Evolutionary conservation across 1,140 invertebrate species (phyloP), one percentile per base, ranked within the genome.

Genomic region (Aphaenogaster floridana): DNA sequence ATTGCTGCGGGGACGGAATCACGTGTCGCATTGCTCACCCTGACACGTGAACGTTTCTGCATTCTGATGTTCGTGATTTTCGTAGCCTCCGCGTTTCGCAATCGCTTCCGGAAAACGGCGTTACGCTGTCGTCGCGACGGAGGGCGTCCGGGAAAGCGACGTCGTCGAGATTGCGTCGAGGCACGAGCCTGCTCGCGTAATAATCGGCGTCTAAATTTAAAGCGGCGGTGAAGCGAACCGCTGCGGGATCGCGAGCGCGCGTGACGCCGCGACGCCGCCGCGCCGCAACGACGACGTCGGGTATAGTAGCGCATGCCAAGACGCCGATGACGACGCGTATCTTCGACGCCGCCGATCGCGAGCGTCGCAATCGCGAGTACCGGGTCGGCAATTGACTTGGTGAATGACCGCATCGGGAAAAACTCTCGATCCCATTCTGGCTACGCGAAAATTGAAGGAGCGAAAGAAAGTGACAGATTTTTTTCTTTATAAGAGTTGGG

Each of bases 181-280:
- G 54, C 54, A 83, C 78, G 64, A 50, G 89, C 21, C 84, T 72
- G 90, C 78, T 91, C 90, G 90, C 90, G 90, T 91, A 91, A 91
- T 80, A 85, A 87, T 39, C 79, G 61, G 74, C 71, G 68, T 89
- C 89, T 91, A 91, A 91, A 91, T 89, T 91, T 91, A 91, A 91
- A 81, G 28, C 78, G 63, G 36, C 72, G 45, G 2, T 66, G 68
- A 45, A 3, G 66, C 66, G 36, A 66, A 11, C 4, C 64, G 39
- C 39, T 68, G 42, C 39, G 42, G 66, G 42, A 15, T 63, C 28
- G 88, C 63, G 79, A 89, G 88, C 68, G 57, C 86, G 79, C 90
- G 90, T 91, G 86, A 90, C 89, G 88, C 86, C 68, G 57, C 28
- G 54, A 50, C 54, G 68, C 13, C 79, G 68, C 54, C 48, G 45